A percentile compares a stretch with the other conserved stretches of the same genome.
Evolutionary conservation across 2,888 invertebrate species (phyloP).

Genomic region (Hypomecis atomaria): DNA sequence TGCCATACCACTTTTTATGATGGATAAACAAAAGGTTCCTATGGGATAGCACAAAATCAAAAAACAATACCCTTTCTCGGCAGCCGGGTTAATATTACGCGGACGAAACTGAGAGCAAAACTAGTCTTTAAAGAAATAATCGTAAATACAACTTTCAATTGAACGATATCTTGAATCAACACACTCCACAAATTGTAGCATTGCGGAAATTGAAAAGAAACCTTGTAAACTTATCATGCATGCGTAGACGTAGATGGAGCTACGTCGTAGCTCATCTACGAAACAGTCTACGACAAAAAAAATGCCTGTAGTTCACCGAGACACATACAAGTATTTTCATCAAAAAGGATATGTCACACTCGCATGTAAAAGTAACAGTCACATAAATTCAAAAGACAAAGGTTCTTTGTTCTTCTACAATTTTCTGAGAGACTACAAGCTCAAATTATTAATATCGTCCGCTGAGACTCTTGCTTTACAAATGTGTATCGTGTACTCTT

Average conservation of each 20-base stretch:
- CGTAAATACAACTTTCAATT: too few relatives aligned
- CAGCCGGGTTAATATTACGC: too few relatives aligned
- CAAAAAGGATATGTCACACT: constrained; percentile 17
- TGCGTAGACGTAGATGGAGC: neutral
- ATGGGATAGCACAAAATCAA: too few relatives aligned
- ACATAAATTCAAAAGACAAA: constrained; percentile 23
- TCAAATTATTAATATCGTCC: constrained; percentile 26
- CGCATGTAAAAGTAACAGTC: constrained; percentile 23
- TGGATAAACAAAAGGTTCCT: too few relatives aligned
- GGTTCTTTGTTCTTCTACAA: constrained; percentile 29
- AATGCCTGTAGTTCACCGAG: neutral
- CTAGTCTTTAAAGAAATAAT: too few relatives aligned
- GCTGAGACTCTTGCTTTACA: constrained; percentile 6
- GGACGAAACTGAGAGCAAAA: too few relatives aligned
- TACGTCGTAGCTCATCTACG: constrained; percentile 6
- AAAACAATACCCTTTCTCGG: too few relatives aligned
- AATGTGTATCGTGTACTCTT: constrained; percentile 2
- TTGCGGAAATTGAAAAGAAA: neutral
- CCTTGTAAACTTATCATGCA: neutral
- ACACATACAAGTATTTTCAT: constrained; percentile 17
- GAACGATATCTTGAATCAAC: too few relatives aligned
- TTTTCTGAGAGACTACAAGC: constrained; percentile 14
- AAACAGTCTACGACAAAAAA: constrained; percentile 9
- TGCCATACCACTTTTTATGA: too few relatives aligned
- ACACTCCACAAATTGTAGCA: too few relatives aligned